Evolutionary conservation across 1,140 invertebrate species (phyloP).

Genomic region (Meloidogyne hapla): DNA sequence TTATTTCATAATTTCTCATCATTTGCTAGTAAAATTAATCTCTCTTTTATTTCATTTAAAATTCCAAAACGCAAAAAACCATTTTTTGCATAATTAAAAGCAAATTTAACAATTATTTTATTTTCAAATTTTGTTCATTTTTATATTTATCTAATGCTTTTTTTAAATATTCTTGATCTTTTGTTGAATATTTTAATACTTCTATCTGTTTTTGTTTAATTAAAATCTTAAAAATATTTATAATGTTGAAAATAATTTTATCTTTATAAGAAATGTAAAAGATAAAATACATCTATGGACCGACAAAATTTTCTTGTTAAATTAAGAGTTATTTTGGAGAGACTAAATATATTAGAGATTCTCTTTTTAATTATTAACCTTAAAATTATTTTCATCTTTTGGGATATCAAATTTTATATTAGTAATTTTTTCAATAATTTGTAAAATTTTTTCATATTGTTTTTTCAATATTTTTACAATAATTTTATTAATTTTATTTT

Average conservation of each 20-base stretch:
- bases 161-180: not conserved
- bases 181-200: not conserved
- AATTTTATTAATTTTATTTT: not conserved
- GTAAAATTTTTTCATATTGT: not conserved
- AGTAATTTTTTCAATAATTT: not conserved
- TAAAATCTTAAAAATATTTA: too few relatives aligned
- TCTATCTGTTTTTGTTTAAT: not conserved
- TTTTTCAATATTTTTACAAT: constrained; percentile 1
- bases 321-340: too few relatives aligned
- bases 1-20: not conserved
- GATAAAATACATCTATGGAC: too few relatives aligned
- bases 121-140: not conserved
- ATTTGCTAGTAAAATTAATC: not conserved
- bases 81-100: not conserved
- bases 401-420: not conserved
- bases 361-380: too few relatives aligned
- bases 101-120: not conserved
- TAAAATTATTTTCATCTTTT: not conserved
- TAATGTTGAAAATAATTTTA: too few relatives aligned
- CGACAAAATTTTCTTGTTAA: too few relatives aligned
- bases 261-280: too few relatives aligned
- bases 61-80: not conserved
- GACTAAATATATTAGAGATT: too few relatives aligned
- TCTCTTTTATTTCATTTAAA: not conserved
- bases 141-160: constrained; percentile 3